phyloP scores from a whole-genome alignment of 2,797 vertebrate genomes.

The Chloroceryle inda region DNA sequence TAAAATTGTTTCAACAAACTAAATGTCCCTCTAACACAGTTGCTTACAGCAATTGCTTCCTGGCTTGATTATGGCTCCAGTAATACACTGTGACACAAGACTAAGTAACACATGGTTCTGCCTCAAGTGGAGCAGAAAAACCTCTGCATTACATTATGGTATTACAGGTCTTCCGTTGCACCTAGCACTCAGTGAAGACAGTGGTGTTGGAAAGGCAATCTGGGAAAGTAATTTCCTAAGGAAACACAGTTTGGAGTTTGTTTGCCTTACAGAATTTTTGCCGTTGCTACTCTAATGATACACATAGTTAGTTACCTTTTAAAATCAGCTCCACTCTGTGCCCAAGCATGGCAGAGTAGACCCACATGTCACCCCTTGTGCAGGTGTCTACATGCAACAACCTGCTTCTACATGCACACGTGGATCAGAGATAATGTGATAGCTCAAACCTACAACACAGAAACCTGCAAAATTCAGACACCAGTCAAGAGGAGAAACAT shows the following conservation, averaged over 20 bases:
- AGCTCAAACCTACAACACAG: not conserved
- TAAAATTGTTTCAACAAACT: not conserved
- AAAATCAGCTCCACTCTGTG: not conserved
- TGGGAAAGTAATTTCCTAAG: not conserved
- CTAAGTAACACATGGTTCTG: not conserved
- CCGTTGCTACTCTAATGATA: not conserved
- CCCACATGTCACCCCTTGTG: rapidly evolving
- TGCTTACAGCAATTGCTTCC: not conserved
- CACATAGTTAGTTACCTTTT: rapidly evolving
- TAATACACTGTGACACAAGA: not conserved
- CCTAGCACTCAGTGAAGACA: not conserved
- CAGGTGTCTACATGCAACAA: not conserved
- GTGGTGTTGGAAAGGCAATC: not conserved
- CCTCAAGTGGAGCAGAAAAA: not conserved
- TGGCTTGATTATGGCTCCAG: not conserved
- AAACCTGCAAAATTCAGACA: not conserved
- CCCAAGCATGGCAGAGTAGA: rapidly evolving
- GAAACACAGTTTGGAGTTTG: not conserved
- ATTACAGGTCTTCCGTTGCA: not conserved
- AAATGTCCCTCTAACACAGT: not conserved
- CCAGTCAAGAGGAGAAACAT: not conserved
- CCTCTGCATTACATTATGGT: not conserved
- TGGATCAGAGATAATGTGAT: not conserved
- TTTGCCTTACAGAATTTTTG: too few relatives aligned
- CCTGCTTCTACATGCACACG: rapidly evolving